phyloP scores from a whole-genome alignment of 2,113 vertebrate species.

The chimpanzee (Pan troglodytes) region NHGRI_mPanTro3-v2.1_pri NC_086015.1:121451501-121452000 shows the following conservation, averaged over 20 bases:
- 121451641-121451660: constrained; percentile 16
- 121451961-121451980: neutral
- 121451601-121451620: constrained; percentile 50
- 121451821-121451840: neutral
- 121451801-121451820: neutral
- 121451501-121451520: constrained; percentile 59
- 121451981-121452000: neutral
- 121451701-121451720: constrained; percentile 18
- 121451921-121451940: neutral
- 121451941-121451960: neutral
- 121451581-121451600: constrained; percentile 64
- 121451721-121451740: constrained; percentile 10
- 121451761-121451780: neutral
- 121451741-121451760: neutral
- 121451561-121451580: constrained; percentile 45
- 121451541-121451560: constrained; percentile 45
- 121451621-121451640: constrained; percentile 50
- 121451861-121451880: neutral
- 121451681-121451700: neutral
- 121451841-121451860: neutral
- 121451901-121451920: neutral
- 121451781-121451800: neutral
- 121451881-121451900: neutral
- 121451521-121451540: constrained; percentile 40
- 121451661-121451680: constrained; percentile 40